A percentile compares a stretch with the other conserved stretches of the same genome.
Conservation (phyloP, 1,140 invertebrate species). For the Brachionus koreanus region DNA sequence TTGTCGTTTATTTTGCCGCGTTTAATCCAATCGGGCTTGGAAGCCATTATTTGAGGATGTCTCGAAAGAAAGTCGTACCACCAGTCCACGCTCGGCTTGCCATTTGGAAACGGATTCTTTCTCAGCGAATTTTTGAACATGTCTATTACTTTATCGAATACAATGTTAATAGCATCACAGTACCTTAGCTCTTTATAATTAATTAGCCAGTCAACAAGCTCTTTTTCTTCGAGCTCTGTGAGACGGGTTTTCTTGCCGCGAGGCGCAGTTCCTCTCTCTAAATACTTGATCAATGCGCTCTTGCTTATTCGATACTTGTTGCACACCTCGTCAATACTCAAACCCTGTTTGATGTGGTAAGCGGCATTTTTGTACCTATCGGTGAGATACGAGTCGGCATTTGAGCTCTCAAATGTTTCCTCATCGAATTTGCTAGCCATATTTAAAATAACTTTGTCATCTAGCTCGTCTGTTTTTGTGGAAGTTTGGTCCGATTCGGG, state of each 20-base stretch:
- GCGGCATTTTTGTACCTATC: slow-evolving; percentile 36
- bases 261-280: slow-evolving; percentile 31
- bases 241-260: slow-evolving; percentile 21
- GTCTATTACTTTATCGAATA: slow-evolving; percentile 24
- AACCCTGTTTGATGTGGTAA: slow-evolving; percentile 30
- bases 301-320: slow-evolving; percentile 38
- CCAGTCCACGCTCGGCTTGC: slow-evolving; percentile 29
- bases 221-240: slow-evolving; percentile 21
- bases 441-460: slow-evolving; percentile 3
- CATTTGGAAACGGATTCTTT: slow-evolving; percentile 37
- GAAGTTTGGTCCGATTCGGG: background rate
- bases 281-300: background rate
- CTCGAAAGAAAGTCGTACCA: slow-evolving; percentile 44
- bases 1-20: slow-evolving; percentile 43
- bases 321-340: slow-evolving; percentile 27
- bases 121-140: slow-evolving; percentile 1
- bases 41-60: slow-evolving; percentile 42
- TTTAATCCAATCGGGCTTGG: slow-evolving; percentile 41
- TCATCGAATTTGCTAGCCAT: background rate
- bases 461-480: slow-evolving; percentile 17
- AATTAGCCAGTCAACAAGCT: slow-evolving; percentile 35
- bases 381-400: slow-evolving; percentile 4
- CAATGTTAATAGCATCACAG: slow-evolving; percentile 29
- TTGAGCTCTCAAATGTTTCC: background rate
- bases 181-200: slow-evolving; percentile 26